Percentiles rank a stretch among this genome's conserved stretches.
Evolutionary conservation across 2,888 invertebrate species (phyloP).

Genomic region (Sesamia inferens): DNA sequence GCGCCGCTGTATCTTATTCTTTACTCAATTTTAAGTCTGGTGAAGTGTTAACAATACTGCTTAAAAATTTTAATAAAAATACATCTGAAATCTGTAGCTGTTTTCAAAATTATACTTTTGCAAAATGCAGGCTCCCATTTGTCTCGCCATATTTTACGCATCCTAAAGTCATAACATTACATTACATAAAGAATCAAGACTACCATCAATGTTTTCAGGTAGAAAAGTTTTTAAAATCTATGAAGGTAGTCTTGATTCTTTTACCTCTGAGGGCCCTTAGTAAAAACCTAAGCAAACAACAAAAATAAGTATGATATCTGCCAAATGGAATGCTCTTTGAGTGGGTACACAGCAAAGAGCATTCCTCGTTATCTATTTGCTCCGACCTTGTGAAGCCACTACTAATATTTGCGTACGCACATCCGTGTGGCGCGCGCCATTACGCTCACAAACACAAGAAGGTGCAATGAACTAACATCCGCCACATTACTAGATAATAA

Average conservation of each 20-base stretch:
- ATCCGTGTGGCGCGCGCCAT: slow-evolving; percentile 72
- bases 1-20: not conserved
- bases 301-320: slow-evolving; percentile 64
- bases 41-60: not conserved
- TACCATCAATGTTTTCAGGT: not conserved
- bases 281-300: slow-evolving; percentile 57
- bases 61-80: not conserved
- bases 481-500: slow-evolving; percentile 47
- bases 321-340: slow-evolving; percentile 63
- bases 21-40: not conserved
- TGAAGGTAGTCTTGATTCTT: slow-evolving; percentile 9
- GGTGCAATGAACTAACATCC: slow-evolving; percentile 74
- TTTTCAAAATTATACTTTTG: not conserved
- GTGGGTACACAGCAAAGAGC: slow-evolving; percentile 60
- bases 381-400: slow-evolving; percentile 75
- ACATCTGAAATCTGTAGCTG: too few species aligned
- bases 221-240: not conserved
- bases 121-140: not conserved
- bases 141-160: not conserved
- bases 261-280: slow-evolving; percentile 25
- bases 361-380: slow-evolving; percentile 67
- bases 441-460: slow-evolving; percentile 68
- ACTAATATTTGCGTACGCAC: slow-evolving; percentile 82
- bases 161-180: not conserved
- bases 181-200: too few species aligned